These are phyloP conservation scores for Diachasma alloeum DNA, from an alignment of 1,140 invertebrate species.

Conservation along the genomic window DNA sequence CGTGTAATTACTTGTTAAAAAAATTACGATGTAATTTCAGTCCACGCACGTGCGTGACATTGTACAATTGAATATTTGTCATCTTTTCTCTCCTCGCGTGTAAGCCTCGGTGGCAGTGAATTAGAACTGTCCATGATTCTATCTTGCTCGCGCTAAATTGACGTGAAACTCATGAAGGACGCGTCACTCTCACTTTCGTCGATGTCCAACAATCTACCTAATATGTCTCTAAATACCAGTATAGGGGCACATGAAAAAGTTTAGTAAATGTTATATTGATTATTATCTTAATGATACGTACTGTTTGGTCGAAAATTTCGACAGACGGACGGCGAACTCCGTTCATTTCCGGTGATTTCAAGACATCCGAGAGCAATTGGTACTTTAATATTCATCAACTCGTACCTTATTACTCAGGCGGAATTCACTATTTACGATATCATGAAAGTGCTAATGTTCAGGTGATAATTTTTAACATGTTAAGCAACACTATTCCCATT, in stretches of 20 bases:
- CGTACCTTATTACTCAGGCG: neutral
- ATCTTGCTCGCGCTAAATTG: neutral
- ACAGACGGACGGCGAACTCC: neutral
- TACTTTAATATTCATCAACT: neutral
- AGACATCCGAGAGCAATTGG: neutral
- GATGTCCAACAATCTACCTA: neutral
- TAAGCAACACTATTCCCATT: neutral
- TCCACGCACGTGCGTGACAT: neutral
- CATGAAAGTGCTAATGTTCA: neutral
- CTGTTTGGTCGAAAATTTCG: neutral
- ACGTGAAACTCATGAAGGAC: neutral
- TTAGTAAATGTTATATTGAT: no score
- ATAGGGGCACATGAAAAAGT: no score
- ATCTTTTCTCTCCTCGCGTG: neutral
- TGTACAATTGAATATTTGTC: neutral
- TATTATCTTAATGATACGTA: neutral
- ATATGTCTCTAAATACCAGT: neutral
- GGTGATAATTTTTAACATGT: neutral
- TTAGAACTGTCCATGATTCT: neutral
- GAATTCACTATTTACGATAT: neutral
- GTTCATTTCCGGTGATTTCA: conserved; percentile 12
- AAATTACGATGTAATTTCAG: neutral
- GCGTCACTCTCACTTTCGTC: neutral
- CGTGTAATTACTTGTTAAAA: neutral
- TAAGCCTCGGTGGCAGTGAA: neutral